Conservation (phyloP, 2,113 vertebrate species). For the Cynopterus brachyotis region DNA sequence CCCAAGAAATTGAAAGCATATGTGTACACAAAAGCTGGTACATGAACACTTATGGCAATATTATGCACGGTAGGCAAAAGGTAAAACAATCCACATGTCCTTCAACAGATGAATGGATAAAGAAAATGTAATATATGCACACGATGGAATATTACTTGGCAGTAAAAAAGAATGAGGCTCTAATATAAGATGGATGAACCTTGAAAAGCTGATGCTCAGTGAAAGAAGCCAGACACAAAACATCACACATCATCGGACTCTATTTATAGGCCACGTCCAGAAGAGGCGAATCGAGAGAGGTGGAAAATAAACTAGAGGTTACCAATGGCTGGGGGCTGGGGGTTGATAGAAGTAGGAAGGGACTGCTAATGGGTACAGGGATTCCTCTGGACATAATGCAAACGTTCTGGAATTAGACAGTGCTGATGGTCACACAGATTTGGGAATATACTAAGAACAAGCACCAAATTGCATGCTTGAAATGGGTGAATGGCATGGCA, state of each 20-base stretch:
- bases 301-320: background rate
- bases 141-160: background rate
- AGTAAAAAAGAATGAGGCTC: background rate
- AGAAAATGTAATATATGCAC: background rate
- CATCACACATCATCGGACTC: background rate
- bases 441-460: background rate
- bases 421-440: background rate
- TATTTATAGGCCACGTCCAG: background rate
- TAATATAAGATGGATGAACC: background rate
- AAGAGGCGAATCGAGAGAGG: background rate
- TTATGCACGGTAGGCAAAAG: background rate
- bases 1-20: background rate
- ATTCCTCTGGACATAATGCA: background rate
- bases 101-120: background rate
- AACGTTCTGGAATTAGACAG: background rate
- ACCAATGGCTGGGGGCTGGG: background rate
- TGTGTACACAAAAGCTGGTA: background rate
- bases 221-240: slow-evolving; percentile 13
- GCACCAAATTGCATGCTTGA: background rate
- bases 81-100: background rate
- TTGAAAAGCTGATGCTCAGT: background rate
- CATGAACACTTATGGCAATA: background rate
- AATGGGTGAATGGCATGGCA: background rate
- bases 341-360: background rate
- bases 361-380: background rate